Evolutionary conservation across 1,140 invertebrate species (phyloP), one percentile per base, ranked within the genome.

Genomic region (Brachionus rubens): DNA sequence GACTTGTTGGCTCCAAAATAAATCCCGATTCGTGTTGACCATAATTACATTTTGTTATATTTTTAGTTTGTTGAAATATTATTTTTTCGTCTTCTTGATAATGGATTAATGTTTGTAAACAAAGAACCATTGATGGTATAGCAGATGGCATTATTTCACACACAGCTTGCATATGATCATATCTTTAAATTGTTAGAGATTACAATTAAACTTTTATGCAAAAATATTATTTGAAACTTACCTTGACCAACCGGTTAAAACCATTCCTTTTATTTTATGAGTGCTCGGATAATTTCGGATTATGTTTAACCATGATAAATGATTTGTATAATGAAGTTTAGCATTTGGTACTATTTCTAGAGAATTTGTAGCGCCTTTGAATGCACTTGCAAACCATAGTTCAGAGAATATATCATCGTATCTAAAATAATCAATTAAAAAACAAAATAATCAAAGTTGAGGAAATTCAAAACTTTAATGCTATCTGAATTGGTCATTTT

Each of bases 221-320:
- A 36, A 59, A 5, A 16, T 36, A 33, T 59, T 59, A 14, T 14
- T 10, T 41, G 16, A n/a, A 9, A 9, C 3, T 72, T 70, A 72
- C 68, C 68, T 54, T 19, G 72, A 75, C 72, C 72, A 75, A 40
- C 72, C 72, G 6, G 72, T 75, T 26, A 75, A 7, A 30, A 54
- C 21, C n/a, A 75, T 56, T 40, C 72, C 72, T 24, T 40, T 75
- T 12, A 75, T 48, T 56, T 54, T 54, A 30, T 59, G 50, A 28
- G 48, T 47, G 21, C 28, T 75, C 28, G 50, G 36, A 43, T 36
- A 41, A 28, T 30, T 75, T 33, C 28, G 28, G 9, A 75, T 75
- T 30, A 48, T 56, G n/a, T 41, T 41, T 28, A 75, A 28, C 72
- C 72, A 75, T 12, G 72, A 54, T 24, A 36, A 14, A 21, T 75